A percentile compares a stretch with the other conserved stretches of the same genome.
These are phyloP conservation scores for Bombus confusus DNA, from an alignment of 1,140 invertebrate genomes.

Conservation along the genomic window DNA sequence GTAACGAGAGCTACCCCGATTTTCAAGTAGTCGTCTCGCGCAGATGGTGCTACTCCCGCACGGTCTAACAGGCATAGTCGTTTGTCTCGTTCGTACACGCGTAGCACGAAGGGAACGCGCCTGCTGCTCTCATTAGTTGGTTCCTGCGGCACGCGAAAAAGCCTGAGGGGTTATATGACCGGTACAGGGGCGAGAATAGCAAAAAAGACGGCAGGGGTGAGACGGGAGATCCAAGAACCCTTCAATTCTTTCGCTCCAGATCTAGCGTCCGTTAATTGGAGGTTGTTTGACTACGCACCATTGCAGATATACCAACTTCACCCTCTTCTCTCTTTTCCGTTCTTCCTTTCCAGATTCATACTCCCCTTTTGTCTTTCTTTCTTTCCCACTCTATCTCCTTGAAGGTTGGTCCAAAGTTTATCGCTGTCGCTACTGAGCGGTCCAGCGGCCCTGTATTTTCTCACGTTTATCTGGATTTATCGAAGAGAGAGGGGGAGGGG, in stretches of 20 bases:
- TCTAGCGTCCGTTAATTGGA: conserved; percentile 80
- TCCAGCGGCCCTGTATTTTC: too few species aligned
- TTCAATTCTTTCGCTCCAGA: conserved; percentile 80
- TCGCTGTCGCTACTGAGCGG: background rate
- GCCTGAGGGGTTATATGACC: conserved; percentile 40
- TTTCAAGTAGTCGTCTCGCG: conserved; percentile 48
- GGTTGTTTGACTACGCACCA: conserved; percentile 70
- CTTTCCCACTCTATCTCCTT: background rate
- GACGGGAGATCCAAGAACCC: conserved; percentile 68
- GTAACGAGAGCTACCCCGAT: conserved; percentile 32
- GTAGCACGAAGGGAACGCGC: conserved; percentile 38
- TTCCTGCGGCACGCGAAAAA: conserved; percentile 62
- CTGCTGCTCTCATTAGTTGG: conserved; percentile 71
- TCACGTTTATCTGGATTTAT: too few species aligned
- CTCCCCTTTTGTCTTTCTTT: background rate
- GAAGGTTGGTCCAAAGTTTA: background rate
- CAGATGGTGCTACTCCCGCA: conserved; percentile 60
- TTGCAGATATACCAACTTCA: too few species aligned
- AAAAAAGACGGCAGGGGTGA: conserved; percentile 50
- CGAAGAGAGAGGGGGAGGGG: too few species aligned
- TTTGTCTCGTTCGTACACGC: conserved; percentile 49
- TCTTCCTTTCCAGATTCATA: background rate
- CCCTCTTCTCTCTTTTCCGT: background rate
- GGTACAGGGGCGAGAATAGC: conserved; percentile 42
- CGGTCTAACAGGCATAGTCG: conserved; percentile 27